These are phyloP conservation scores for Phymatocera aterrima DNA, from an alignment of 2,888 invertebrate species.

Conservation along the genomic window DNA sequence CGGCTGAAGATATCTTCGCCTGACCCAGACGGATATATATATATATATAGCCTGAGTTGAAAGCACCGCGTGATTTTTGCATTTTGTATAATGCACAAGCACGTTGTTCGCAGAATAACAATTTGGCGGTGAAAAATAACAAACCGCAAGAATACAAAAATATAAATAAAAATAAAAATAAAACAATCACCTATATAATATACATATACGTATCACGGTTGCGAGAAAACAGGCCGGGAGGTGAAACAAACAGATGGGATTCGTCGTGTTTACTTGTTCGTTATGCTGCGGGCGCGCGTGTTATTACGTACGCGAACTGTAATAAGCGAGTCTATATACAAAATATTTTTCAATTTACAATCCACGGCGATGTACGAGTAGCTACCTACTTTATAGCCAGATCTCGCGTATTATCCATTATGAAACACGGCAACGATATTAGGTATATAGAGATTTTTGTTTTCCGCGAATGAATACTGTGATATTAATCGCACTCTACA, in stretches of 20 bases:
- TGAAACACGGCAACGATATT: slow-evolving; percentile 9
- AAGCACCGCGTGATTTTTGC: background rate
- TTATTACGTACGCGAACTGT: slow-evolving; percentile 16
- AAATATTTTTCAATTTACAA: slow-evolving; percentile 23
- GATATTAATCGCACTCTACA: background rate
- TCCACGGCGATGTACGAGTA: background rate
- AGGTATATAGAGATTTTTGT: background rate
- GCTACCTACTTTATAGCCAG: background rate
- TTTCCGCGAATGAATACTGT: background rate
- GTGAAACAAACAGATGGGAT: slow-evolving; percentile 31
- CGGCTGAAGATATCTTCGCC: background rate
- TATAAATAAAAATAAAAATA: background rate
- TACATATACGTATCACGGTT: no score
- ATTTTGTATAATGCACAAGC: background rate
- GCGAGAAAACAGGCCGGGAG: slow-evolving; percentile 25
- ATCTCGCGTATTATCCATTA: background rate
- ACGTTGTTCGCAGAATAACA: slow-evolving; percentile 12
- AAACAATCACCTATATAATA: no score
- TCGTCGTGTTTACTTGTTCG: slow-evolving; percentile 41
- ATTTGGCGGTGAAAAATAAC: background rate
- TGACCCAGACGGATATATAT: background rate
- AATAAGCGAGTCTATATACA: slow-evolving; percentile 9
- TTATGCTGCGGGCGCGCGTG: slow-evolving; percentile 1
- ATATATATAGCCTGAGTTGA: background rate
- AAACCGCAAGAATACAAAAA: no score